Evolutionary conservation across 2,888 invertebrate species (phyloP).

Genomic region (Adela reaumurella): DNA sequence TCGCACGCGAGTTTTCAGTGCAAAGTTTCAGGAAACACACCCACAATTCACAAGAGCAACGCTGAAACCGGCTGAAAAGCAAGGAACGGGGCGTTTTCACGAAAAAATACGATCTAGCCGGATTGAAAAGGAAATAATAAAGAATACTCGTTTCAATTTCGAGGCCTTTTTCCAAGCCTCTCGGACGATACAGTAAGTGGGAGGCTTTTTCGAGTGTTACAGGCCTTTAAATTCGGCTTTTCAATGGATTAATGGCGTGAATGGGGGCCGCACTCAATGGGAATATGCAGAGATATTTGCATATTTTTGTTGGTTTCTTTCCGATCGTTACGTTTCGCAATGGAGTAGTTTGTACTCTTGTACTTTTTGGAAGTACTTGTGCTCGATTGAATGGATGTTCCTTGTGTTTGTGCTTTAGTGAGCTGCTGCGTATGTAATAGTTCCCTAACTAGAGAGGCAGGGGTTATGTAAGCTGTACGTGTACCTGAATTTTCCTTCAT

Average conservation of each 20-base stretch:
- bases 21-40: no score
- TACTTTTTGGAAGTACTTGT: no score
- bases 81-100: background rate
- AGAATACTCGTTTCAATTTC: background rate
- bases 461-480: no score
- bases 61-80: background rate
- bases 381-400: no score
- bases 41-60: no score
- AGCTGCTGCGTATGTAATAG: no score
- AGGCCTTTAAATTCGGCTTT: constrained; percentile 32
- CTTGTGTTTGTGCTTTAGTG: no score
- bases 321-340: no score
- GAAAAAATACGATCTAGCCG: background rate
- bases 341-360: no score
- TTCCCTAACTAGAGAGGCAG: no score
- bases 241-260: constrained; percentile 41
- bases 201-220: constrained; percentile 1
- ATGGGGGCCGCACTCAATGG: background rate
- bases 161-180: background rate
- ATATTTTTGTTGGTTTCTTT: background rate
- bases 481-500: no score
- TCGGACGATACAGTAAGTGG: background rate
- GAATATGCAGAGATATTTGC: background rate
- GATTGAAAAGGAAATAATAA: background rate
- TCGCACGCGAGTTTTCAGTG: no score